Evolutionary conservation across 2,113 vertebrate genomes (phyloP).

Genomic region (Atlantisia rogersi): DNA sequence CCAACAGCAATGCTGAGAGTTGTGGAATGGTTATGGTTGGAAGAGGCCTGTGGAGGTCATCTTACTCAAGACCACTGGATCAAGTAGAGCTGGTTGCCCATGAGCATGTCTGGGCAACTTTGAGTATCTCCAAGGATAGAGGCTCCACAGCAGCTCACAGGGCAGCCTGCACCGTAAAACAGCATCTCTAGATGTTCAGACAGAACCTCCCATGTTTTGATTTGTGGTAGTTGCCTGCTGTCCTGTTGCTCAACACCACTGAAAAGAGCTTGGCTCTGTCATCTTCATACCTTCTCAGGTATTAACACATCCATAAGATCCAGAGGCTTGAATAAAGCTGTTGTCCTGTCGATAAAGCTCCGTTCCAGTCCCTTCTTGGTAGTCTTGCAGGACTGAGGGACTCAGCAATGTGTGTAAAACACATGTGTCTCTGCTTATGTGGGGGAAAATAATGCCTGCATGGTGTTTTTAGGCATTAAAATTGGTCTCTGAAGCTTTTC

Average conservation of each 20-base stretch:
- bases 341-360: neutral
- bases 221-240: neutral
- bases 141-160: neutral
- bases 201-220: neutral
- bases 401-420: neutral
- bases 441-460: neutral
- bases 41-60: neutral
- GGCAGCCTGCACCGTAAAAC: neutral
- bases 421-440: neutral
- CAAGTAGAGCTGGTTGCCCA: neutral
- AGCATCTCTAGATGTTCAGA: neutral
- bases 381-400: neutral
- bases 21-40: neutral
- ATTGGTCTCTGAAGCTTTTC: neutral
- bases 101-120: neutral
- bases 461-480: neutral
- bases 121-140: neutral
- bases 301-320: neutral
- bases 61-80: accelerated
- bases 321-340: neutral
- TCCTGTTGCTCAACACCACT: neutral
- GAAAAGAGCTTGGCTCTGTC: neutral
- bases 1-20: neutral
- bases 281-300: neutral
- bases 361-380: neutral